Evolutionary conservation across 2,888 invertebrate species (phyloP).

Genomic region (Mimumesa dahlbomi): DNA sequence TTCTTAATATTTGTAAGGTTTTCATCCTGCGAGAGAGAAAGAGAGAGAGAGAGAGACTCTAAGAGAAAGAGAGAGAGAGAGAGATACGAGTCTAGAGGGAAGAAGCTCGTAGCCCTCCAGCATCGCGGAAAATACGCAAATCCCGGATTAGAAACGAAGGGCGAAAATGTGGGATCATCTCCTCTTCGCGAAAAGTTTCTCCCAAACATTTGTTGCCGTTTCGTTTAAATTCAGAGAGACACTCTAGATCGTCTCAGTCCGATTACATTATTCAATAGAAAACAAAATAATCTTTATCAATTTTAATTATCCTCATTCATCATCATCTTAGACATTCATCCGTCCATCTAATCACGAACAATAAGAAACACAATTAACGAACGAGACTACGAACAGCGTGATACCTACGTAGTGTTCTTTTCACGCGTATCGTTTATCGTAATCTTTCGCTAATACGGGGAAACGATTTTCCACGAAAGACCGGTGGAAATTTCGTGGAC

Average conservation of each 20-base stretch:
- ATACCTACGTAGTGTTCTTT: too few relatives aligned
- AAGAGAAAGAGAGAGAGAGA: conserved; percentile 31
- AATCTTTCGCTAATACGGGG: not conserved
- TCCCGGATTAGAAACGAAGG: conserved; percentile 70
- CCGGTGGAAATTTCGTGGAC: conserved; percentile 56
- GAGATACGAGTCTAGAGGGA: conserved; percentile 8
- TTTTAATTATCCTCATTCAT: too few relatives aligned
- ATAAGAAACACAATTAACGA: too few relatives aligned
- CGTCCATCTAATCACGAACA: too few relatives aligned
- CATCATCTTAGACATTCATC: too few relatives aligned
- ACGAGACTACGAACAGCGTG: not conserved
- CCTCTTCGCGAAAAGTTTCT: conserved; percentile 14
- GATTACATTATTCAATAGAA: not conserved
- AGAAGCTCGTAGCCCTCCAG: conserved; percentile 41
- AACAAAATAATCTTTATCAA: too few relatives aligned
- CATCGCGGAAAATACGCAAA: conserved; percentile 68
- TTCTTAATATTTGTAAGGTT: conserved; percentile 78
- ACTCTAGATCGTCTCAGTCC: not conserved
- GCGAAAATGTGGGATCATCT: conserved; percentile 72
- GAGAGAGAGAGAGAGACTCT: conserved; percentile 14
- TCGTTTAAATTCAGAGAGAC: conserved; percentile 3
- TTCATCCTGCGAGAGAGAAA: conserved; percentile 64
- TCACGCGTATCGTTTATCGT: conserved; percentile 1
- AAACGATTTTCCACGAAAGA: conserved; percentile 38
- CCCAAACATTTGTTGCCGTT: conserved; percentile 3